Base-by-base conservation (phyloP, 2,888 invertebrate genomes). In the Isotomurus palustris region DNA sequence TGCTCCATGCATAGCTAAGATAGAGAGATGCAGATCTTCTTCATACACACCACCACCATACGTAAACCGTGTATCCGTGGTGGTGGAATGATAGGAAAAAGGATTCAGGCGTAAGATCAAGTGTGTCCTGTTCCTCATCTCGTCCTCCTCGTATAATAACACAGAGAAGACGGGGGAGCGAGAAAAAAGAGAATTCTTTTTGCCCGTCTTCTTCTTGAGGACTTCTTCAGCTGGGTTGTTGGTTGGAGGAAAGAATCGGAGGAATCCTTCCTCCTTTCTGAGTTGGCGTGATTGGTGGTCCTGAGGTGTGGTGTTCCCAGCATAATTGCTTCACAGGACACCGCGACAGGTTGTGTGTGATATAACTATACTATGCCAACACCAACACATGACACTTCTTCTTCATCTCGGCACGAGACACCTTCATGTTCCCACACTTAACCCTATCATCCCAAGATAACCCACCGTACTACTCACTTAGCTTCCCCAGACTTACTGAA, bases 301-400 rank as follows among this genome's bases (percentile, higher is more conserved):
- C 60, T 59, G 60, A 64, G 69, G 64, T 66, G 65, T 67, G 67
- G 62, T 67, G 60, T 61, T 57, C 64, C 54, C 35, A 54, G 62
- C 64, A 67, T 69, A 69, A 69, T 69, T 69, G 69, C 69, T 66
- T 67, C 66, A 67, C 60, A 69, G 69, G 67, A 69, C 69, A 69
- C 69, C 67, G 69, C 67, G 69, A 67, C 69, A 69, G 69, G 69
- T 69, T 66, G 45, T 61, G 62, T 65, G 69, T 60, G 54, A 64
- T 64, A 63, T 63, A 64, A 67, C 64, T 58, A 63, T 61, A 64
- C 58, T 56, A 66, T 66, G 64, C 61, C 66, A 63, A 64, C 55
- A 60, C 54, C 49, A 62, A 58, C 61, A 64, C 64, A 66, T 66
- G 64, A 66, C 66, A 68, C 68, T 64, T 66, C 64, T 55, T 28